Evolutionary conservation across 2,888 invertebrate species (phyloP), one percentile per base, ranked within the genome.

Genomic region (Oasisia sp.): DNA sequence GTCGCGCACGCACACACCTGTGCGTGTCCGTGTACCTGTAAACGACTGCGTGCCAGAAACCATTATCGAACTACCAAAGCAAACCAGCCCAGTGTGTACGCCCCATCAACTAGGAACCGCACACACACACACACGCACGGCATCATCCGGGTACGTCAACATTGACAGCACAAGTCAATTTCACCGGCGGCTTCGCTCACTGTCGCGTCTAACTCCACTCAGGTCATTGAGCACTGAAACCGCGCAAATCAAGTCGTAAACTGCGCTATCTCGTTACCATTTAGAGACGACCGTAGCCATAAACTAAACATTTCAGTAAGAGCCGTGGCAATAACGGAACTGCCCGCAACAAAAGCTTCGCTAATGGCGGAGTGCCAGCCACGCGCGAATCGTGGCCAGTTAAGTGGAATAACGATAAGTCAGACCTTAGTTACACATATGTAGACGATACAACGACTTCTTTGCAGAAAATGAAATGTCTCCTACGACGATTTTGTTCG

Each of bases 291-390:
- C 74, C 74, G 3, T 19, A 74, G 7, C 74, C 74, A 74, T 74
- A 74, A 74, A 74, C 74, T 74, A 74, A 74, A 74, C 74, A 74
- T 74, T 19, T 74, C 74, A 27, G 74, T 74, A 74, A 74, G 74
- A 74, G 74, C 27, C 74, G 7, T 27, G 74, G 74, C 74, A 74
- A 74, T 74, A 74, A 27, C 74, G 14, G 74, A 19, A 27, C 74
- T 14, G 74, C 74, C 74, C 19, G 74, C 27, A 74, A 74, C 74
- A 27, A 74, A 4, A 19, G 19, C 7, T 19, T 74, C 74, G n/a
- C 4, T 74, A 27, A 74, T 74, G 74, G 74, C 74, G 19, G 74
- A 74, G 27, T 27, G n/a, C 27, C 74, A 19, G 27, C 27, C 74
- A 74, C 14, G n/a, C 27, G 19, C 27, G 27, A 74, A 74, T 74